These are phyloP conservation scores for Ptychobarbus kaznakovi DNA, from an alignment of 2,797 vertebrate genomes.

Conservation along the genomic window DNA sequence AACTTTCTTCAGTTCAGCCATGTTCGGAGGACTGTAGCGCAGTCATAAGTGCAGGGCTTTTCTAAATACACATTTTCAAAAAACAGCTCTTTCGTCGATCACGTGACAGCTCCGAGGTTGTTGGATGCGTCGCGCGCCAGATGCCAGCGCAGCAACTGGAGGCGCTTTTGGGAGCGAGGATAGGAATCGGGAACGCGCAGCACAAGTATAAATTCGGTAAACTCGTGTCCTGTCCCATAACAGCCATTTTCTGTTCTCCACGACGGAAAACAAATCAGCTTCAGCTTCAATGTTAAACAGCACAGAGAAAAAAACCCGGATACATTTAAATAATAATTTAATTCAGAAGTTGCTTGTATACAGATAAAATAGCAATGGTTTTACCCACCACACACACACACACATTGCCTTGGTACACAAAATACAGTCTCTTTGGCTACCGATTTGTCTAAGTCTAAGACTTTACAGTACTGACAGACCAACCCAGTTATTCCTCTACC, in stretches of 20 bases:
- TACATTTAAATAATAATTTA: slow-evolving; percentile 52
- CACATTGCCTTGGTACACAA: slow-evolving; percentile 58
- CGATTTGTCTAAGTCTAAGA: slow-evolving; percentile 5
- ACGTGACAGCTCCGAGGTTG: slow-evolving; percentile 65
- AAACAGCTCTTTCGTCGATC: slow-evolving; percentile 36
- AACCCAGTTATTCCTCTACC: slow-evolving; percentile 44
- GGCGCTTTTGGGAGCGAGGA: slow-evolving; percentile 31
- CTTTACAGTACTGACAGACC: neutral
- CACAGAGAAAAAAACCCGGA: neutral
- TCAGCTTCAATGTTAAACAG: neutral
- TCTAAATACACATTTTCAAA: slow-evolving; percentile 22
- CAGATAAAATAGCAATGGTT: neutral
- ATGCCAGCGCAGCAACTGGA: slow-evolving; percentile 68
- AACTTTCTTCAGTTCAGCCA: neutral
- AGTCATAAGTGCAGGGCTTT: neutral
- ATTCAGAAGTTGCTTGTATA: slow-evolving; percentile 63
- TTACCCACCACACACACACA: slow-evolving; percentile 55
- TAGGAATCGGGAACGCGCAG: neutral
- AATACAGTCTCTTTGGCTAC: slow-evolving; percentile 68
- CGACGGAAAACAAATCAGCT: neutral
- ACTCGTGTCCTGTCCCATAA: neutral
- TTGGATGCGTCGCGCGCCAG: slow-evolving; percentile 51
- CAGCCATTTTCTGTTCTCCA: neutral
- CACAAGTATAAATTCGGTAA: neutral
- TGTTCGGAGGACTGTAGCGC: too few relatives aligned